Evolutionary conservation across 2,113 vertebrate species (phyloP), one percentile per base, ranked within the genome.

Genomic region (Anolis sagrei): DNA sequence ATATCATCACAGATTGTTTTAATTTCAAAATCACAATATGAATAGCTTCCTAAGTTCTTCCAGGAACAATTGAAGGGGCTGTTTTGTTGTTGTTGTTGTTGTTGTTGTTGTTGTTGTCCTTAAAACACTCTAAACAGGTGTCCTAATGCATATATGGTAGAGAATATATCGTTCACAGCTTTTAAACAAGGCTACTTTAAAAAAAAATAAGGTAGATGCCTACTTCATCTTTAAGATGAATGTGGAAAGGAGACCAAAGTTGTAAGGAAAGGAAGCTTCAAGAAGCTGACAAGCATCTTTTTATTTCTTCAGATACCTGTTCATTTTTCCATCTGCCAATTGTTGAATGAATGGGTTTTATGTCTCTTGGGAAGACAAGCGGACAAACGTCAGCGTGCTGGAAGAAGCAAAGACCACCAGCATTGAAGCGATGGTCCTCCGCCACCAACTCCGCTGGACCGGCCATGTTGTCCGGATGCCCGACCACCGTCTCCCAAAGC

Each of bases 1-100:
- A 9, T 81, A 49, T 81, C n/a, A 69, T 81, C 79, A 81, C 64
- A 81, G 68, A 18, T 49, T 19, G 62, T 81, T 39, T 39, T 62
- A 81, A 18, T 49, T 81, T 48, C 39, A 68, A 81, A 69, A 69
- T 49, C 32, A 49, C 19, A 81, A 81, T 27, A 68, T 81, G 68
- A 81, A 69, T 49, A 29, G 32, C 64, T 81, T 32, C 64, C 39
- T 69, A 68, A 49, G 16, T 4, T 39, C 29, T 64, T 62, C 54
- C 21, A 29, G 32, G 32, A 36, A 79, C 34, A 66, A 79, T 66
- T 66, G 21, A 66, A 79, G 36, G 23, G 61, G 10, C 36, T 66
- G 25, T n/a, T n/a, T n/a, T n/a, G 34, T 27, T 21, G 2, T 44
- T 44, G 2, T 36, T 76, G 48, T 51, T n/a, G n/a, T n/a, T n/a